These are phyloP conservation scores for Crax fasciolata DNA, from an alignment of 2,797 vertebrate species.

Conservation along the genomic window DNA sequence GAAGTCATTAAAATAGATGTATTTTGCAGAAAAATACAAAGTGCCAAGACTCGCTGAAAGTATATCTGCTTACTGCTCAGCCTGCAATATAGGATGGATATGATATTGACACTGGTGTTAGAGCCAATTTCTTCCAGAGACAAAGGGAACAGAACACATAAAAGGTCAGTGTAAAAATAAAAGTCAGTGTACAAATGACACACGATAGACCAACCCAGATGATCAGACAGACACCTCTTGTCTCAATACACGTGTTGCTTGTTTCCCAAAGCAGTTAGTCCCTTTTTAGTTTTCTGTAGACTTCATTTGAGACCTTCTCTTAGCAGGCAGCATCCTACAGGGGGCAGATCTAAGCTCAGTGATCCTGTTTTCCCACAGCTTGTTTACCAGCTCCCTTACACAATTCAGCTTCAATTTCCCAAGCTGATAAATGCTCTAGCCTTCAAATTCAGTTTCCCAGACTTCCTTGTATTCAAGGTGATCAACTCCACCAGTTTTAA, in stretches of 20 bases:
- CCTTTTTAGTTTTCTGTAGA: background rate
- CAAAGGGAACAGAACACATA: background rate
- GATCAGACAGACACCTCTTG: background rate
- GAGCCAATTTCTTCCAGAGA: background rate
- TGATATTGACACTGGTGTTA: background rate
- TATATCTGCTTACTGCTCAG: background rate
- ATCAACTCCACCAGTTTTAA: background rate
- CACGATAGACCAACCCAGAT: fast-evolving
- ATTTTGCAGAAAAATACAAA: slow-evolving; percentile 3
- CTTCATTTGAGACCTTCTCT: background rate
- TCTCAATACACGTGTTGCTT: background rate
- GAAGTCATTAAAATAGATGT: slow-evolving; percentile 9
- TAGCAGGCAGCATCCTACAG: slow-evolving; percentile 7
- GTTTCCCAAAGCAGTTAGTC: background rate
- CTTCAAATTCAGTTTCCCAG: background rate
- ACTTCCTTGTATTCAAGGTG: background rate
- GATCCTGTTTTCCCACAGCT: slow-evolving; percentile 35
- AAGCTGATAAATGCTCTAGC: background rate
- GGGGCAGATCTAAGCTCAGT: background rate
- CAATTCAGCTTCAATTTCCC: background rate
- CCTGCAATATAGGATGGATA: background rate
- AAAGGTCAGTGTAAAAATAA: background rate
- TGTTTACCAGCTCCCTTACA: slow-evolving; percentile 21
- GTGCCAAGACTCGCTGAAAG: background rate
- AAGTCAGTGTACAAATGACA: background rate